Evolutionary conservation across 2,888 invertebrate species (phyloP).

Genomic region (Conus canariensis): DNA sequence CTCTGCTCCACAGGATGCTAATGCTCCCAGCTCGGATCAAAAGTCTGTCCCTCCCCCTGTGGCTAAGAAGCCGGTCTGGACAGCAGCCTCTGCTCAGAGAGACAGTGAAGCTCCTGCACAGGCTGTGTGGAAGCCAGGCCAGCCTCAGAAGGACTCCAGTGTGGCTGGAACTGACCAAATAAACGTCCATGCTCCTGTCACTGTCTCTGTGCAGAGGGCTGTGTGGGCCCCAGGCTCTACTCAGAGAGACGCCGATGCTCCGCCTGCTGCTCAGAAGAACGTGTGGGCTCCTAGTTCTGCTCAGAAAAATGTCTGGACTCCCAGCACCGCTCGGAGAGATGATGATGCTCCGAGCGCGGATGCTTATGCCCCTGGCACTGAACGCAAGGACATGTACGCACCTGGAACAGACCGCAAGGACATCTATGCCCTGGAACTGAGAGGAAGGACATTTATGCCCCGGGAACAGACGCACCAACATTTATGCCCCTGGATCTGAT

Average conservation of each 20-base stretch:
- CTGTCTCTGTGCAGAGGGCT: neutral
- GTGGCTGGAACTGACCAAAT: neutral
- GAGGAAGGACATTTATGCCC: neutral
- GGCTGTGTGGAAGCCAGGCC: neutral
- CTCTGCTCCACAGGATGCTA: neutral
- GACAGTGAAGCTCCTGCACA: neutral
- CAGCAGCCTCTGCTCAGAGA: neutral
- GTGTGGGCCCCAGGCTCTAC: neutral
- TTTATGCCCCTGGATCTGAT: neutral
- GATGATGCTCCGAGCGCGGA: neutral
- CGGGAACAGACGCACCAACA: neutral
- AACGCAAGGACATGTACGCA: neutral
- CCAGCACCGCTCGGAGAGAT: neutral
- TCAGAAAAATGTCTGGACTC: neutral
- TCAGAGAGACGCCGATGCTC: neutral
- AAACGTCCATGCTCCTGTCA: neutral
- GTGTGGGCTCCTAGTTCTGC: neutral
- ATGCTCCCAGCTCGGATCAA: neutral
- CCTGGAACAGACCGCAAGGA: conserved; percentile 8
- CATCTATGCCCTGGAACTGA: neutral
- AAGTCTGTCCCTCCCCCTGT: neutral
- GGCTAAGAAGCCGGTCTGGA: neutral
- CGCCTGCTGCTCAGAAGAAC: neutral
- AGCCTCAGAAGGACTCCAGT: neutral
- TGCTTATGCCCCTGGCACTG: neutral